phyloP scores from a whole-genome alignment of 1,140 invertebrate genomes.

The Micrasema minimum region DNA sequence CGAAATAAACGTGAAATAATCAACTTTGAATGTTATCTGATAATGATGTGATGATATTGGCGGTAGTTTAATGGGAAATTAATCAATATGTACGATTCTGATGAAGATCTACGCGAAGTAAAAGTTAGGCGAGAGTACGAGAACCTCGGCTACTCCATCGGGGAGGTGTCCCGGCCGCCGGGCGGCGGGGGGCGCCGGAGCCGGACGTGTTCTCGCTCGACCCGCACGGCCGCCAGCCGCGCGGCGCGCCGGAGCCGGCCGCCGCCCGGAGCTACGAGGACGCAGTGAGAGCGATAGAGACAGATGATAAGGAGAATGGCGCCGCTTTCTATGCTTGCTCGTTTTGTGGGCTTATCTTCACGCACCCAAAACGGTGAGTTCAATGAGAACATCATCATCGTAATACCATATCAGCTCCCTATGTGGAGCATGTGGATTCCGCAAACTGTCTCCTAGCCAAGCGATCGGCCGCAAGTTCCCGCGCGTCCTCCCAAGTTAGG shows the following conservation, averaged over 20 bases:
- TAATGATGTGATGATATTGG: too few species aligned
- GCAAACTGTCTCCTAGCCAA: too few species aligned
- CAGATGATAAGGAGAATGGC: conserved; percentile 5
- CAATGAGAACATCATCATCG: too few species aligned
- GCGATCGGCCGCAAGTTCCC: too few species aligned
- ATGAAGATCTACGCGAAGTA: conserved; percentile 12
- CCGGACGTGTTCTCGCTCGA: conserved; percentile 36
- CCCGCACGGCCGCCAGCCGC: conserved; percentile 13
- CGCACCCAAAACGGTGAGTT: conserved; percentile 56
- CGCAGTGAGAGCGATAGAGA: background rate
- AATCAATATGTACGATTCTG: conserved; percentile 23
- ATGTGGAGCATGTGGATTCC: too few species aligned
- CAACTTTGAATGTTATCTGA: too few species aligned
- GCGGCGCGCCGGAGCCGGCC: background rate
- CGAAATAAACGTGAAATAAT: too few species aligned
- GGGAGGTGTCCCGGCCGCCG: background rate
- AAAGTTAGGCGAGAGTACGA: conserved; percentile 41
- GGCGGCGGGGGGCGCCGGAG: conserved; percentile 13
- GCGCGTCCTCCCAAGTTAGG: too few species aligned
- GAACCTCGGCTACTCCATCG: conserved; percentile 40
- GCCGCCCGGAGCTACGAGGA: conserved; percentile 13
- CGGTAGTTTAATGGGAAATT: too few species aligned
- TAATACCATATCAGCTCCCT: too few species aligned
- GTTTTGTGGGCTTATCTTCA: conserved; percentile 58
- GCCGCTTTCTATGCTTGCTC: conserved; percentile 56